Conservation (phyloP, 2,113 vertebrate genomes). For the Gobius niger region DNA sequence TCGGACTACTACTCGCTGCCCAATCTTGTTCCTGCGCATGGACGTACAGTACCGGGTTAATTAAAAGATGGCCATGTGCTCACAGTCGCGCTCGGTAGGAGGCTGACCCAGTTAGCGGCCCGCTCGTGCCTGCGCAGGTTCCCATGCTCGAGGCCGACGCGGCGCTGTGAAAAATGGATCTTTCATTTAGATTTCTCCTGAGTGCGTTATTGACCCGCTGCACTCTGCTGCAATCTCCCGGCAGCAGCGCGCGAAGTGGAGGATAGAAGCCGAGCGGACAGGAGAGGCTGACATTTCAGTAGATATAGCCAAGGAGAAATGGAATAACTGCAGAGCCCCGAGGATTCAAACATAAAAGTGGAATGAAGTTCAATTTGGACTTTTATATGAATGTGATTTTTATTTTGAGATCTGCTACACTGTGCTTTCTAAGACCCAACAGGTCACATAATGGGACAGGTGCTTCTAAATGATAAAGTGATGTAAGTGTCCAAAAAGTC, state of each 20-base stretch:
- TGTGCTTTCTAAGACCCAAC: no score
- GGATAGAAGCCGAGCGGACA: not conserved
- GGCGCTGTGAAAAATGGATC: slow-evolving; percentile 21
- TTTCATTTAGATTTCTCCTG: slow-evolving; percentile 10
- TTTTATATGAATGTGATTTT: no score
- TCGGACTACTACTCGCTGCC: not conserved
- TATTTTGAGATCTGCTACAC: no score
- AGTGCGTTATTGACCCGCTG: slow-evolving; percentile 9
- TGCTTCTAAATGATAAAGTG: no score
- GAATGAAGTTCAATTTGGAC: no score
- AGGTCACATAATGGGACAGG: no score
- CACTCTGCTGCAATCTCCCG: not conserved
- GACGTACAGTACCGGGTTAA: slow-evolving; percentile 20
- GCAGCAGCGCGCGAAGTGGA: not conserved
- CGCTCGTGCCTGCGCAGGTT: slow-evolving; percentile 1
- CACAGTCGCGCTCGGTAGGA: slow-evolving; percentile 11
- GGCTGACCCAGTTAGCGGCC: slow-evolving; percentile 35
- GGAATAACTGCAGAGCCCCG: not conserved
- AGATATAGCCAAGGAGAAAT: not conserved
- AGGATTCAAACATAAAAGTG: no score
- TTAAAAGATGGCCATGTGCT: slow-evolving; percentile 31
- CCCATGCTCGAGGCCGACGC: slow-evolving; percentile 5
- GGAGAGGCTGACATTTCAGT: slow-evolving; percentile 8
- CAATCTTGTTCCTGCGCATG: slow-evolving; percentile 1
- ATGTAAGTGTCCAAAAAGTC: no score